Percentiles rank a stretch among this genome's conserved stretches.
Conservation (phyloP, 2,888 invertebrate species). For the Formica aserva region DNA sequence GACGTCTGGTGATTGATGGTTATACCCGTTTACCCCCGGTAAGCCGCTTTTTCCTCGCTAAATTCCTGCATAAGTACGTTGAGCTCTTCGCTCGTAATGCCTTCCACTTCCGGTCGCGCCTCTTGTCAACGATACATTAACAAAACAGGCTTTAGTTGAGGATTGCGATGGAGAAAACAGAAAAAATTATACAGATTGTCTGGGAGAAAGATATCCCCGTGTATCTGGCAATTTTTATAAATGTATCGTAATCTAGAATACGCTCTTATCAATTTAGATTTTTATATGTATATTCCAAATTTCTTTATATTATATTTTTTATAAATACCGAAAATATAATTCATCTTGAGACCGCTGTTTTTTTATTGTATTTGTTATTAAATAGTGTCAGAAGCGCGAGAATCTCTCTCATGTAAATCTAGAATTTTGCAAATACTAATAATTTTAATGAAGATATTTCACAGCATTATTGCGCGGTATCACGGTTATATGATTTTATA, state of each 20-base stretch:
- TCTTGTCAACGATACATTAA: constrained; percentile 48
- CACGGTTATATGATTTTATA: neutral
- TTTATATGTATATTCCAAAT: no score
- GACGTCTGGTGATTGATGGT: constrained; percentile 48
- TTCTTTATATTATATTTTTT: neutral
- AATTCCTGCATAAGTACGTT: constrained; percentile 50
- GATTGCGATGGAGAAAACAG: neutral
- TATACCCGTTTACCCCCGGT: constrained; percentile 45
- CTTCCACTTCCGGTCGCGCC: constrained; percentile 37
- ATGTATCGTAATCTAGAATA: neutral
- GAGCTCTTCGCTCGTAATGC: constrained; percentile 31
- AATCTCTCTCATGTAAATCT: neutral
- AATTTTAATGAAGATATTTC: neutral
- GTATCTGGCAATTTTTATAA: neutral
- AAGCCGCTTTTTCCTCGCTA: constrained; percentile 43
- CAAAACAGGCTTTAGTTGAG: constrained; percentile 5
- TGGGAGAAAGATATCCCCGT: neutral
- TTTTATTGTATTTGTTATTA: neutral
- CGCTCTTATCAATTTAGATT: neutral
- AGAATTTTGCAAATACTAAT: neutral
- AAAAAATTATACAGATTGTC: constrained; percentile 4
- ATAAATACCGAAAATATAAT: neutral
- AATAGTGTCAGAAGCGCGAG: neutral
- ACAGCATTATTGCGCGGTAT: neutral
- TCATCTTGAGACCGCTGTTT: neutral